These are phyloP conservation scores for Eriocheir sinensis DNA, from an alignment of 1,140 invertebrate genomes.

Conservation along the genomic window DNA sequence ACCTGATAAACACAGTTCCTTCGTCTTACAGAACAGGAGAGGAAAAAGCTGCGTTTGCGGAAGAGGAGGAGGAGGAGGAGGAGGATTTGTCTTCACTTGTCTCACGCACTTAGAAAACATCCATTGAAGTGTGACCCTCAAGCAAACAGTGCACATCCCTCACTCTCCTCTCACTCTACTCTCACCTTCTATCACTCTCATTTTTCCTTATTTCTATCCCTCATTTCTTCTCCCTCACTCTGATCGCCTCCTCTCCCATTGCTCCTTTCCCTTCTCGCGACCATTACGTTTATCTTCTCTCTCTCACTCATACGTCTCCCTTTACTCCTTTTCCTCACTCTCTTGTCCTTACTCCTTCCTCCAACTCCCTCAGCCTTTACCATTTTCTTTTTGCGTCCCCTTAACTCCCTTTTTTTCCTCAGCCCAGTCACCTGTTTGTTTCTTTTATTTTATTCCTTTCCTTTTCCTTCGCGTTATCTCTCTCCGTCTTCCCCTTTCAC, in stretches of 20 bases:
- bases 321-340: too few relatives aligned
- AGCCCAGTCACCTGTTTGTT: too few relatives aligned
- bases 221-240: too few relatives aligned
- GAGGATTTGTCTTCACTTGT: background rate
- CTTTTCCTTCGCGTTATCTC: background rate
- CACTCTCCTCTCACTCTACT: background rate
- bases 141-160: background rate
- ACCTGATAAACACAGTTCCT: conserved; percentile 46
- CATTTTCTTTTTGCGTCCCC: too few relatives aligned
- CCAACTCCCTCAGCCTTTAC: too few relatives aligned
- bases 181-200: background rate
- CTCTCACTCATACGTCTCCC: too few relatives aligned
- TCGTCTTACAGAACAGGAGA: background rate
- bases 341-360: too few relatives aligned
- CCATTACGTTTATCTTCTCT: too few relatives aligned
- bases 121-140: background rate
- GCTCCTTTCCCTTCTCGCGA: too few relatives aligned
- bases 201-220: background rate
- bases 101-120: background rate
- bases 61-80: conserved; percentile 1
- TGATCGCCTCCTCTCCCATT: too few relatives aligned
- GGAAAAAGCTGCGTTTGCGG: conserved; percentile 26
- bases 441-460: too few relatives aligned
- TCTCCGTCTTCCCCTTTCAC: background rate
- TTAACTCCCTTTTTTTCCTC: too few relatives aligned